Base-by-base conservation (phyloP, 2,113 vertebrate genomes). In the Acanthochromis polyacanthus region DNA sequence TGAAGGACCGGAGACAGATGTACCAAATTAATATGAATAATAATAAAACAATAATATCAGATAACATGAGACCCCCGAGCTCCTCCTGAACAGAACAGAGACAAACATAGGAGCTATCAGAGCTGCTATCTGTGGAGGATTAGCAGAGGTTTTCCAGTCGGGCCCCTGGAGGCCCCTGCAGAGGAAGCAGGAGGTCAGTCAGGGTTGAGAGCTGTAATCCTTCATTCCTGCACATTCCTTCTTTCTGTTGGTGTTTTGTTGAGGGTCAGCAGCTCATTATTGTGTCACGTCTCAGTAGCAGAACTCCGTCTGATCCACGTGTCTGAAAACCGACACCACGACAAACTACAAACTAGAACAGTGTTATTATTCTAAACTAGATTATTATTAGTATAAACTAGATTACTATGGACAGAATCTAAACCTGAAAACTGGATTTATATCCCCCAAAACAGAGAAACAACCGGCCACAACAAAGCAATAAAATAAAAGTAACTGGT, bases 121-220 rank as follows among this genome's bases (percentile, higher is more conserved):
- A 5, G 32, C 32, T 36, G 32, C 7, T 36, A 55, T 20, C 10
- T 40, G 17, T 15, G 28, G 30, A 25, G 23, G 22, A 28, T 14
- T 7, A 17, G 36, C 51, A 3, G 30, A 48, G 56, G 19, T 14
- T 71, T 20, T 63, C 62, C 63, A 72, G 19, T 48, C 59, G 3
- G 58, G 78, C 46, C 77, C 73, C 50, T 59, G 0, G 28, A 12
- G 57, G 68, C 55, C 67, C 30, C 53, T 43, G 69, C 40, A 38
- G 52, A 65, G 48, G 73, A 10, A 61, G 43, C 48, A 59, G 48
- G 43, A 15, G 83, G 78, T 80, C 71, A n/a, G 51, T 55, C 65
- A 51, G 71, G 84, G 73, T 72, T 70, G 78, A 75, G 43, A 58
- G 63, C 20, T 84, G 2, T 89, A 89, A 89, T 87, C 82, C 86